A percentile compares a stretch with the other conserved stretches of the same genome.
These are phyloP conservation scores for Ruditapes philippinarum DNA, from an alignment of 1,140 invertebrate species.

Conservation along the genomic window DNA sequence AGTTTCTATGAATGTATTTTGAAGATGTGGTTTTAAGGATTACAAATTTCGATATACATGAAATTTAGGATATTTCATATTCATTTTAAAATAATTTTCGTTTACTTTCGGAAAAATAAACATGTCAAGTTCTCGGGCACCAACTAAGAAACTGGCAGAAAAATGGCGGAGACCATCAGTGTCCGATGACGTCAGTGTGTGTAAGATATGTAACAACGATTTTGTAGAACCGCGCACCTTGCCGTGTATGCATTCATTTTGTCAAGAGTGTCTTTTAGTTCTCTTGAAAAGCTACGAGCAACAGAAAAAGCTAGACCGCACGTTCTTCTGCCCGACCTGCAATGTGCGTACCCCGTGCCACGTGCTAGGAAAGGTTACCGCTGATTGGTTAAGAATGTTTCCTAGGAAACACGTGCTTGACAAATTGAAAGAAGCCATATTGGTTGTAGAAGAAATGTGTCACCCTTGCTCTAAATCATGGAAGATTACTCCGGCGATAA, in stretches of 20 bases:
- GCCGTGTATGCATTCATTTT: slow-evolving; percentile 60
- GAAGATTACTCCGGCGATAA: slow-evolving; percentile 14
- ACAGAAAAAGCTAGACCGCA: slow-evolving; percentile 41
- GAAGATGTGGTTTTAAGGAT: too few relatives aligned
- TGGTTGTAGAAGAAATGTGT: slow-evolving; percentile 59
- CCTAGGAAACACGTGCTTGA: slow-evolving; percentile 47
- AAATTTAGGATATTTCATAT: too few relatives aligned
- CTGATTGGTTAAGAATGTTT: slow-evolving; percentile 56
- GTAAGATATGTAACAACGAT: slow-evolving; percentile 26
- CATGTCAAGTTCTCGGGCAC: not conserved
- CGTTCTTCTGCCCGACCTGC: slow-evolving; percentile 55
- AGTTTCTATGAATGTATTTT: too few relatives aligned
- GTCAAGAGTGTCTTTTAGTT: slow-evolving; percentile 39
- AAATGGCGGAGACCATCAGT: slow-evolving; percentile 56
- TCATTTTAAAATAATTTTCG: too few relatives aligned
- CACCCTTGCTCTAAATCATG: slow-evolving; percentile 34
- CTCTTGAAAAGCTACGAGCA: slow-evolving; percentile 45
- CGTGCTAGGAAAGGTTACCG: slow-evolving; percentile 34
- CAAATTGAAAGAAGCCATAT: slow-evolving; percentile 53
- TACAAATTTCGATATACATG: too few relatives aligned
- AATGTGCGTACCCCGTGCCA: slow-evolving; percentile 50
- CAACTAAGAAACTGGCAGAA: slow-evolving; percentile 52
- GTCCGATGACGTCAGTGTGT: slow-evolving; percentile 18
- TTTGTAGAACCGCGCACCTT: slow-evolving; percentile 35
- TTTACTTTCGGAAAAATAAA: too few relatives aligned